Evolutionary conservation across 53 echinoderm and acorn worm genomes (phyloP), one percentile per base, ranked within the genome.

Genomic region (Apostichopus leukothele): DNA sequence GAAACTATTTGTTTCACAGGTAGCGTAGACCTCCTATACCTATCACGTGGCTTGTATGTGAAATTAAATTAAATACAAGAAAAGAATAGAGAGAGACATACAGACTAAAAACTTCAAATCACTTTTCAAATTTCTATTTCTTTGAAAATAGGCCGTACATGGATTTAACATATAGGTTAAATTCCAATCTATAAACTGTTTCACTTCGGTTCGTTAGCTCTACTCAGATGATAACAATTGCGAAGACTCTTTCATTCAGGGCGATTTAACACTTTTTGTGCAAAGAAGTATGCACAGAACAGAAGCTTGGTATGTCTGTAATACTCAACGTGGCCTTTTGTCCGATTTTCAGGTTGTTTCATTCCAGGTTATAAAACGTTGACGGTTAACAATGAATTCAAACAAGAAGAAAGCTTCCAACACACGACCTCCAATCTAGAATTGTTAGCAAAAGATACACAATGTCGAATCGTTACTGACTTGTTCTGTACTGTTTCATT

Each of bases 401-500:
- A 39, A 39, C 3, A 39, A 39, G 39, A 39, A 39, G 39, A 39
- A 39, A 39, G 79, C 18, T 52, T 51, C 54, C 39, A 79, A 79
- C 5, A 11, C 7, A 79, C 79, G 79, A 51, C 79, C 79, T 79
- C 53, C 79, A 79, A 79, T 79, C 79, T 51, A 13, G 79, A 53
- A 79, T 51, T 79, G 79, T n/a, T 51, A 51, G 51, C 53, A 79
- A 79, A 19, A 51, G 53, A 19, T 18, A 18, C 51, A 79, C 79
- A 79, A 79, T 39, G 79, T 53, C 18, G n/a, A 51, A 79, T 79
- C 51, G 79, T 79, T 50, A 16, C 18, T 13, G 50, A 79, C 54
- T 79, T 79, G 50, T 79, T 79, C 79, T 79, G 79, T 63, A 16
- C 79, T 53, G 79, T 79, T 79, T 51, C 79, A 18, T 79, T 79